Base-by-base conservation (phyloP, 1,140 invertebrate species). In the Daktulosphaira vitifoliae region DNA sequence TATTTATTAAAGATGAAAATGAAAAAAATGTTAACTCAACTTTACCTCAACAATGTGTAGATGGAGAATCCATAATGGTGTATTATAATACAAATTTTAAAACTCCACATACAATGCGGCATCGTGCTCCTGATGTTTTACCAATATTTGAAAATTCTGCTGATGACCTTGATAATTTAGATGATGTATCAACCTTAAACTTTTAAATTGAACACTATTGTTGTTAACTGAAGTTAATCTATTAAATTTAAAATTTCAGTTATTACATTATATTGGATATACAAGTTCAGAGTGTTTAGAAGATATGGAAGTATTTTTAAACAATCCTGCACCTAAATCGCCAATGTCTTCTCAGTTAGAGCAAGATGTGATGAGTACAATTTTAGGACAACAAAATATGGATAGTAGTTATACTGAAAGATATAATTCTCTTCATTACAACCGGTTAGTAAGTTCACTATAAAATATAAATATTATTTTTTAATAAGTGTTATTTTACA, bases 231-330 rank as follows among this genome's bases (percentile, higher is more conserved):
- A 52, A 11, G 15, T 29, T 7, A 52, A 22, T 18, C 9, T 25
- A n/a, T n/a, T n/a, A n/a, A n/a, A n/a, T n/a, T n/a, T n/a, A 53
- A 69, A 66, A 72, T 73, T 75, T 3, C 71, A 92, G 88, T 77
- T 95, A 67, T 75, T 98, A 37, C 85, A 88, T 69, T 95, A 95
- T 74, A 87, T 98, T 70, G 92, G 90, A 0, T 82, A 90, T 72
- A 92, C 90, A 1, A 96, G 92, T 74, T 89, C 92, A 0, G 94
- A 97, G 76, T 94, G 92, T 71, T 77, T 88, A 62, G 82, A 85
- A 64, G 84, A 81, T 70, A 79, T 82, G 26, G 84, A 85, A 66
- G 75, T 82, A 4, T 79, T 81, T 37, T 76, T 88, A 68, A 90
- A 90, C 74, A 82, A 82, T 37, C 85, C 87, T 2, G 83, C 83